These are phyloP conservation scores for Rhorus exstirpatorius DNA, from an alignment of 2,888 invertebrate species.

Conservation along the genomic window DNA sequence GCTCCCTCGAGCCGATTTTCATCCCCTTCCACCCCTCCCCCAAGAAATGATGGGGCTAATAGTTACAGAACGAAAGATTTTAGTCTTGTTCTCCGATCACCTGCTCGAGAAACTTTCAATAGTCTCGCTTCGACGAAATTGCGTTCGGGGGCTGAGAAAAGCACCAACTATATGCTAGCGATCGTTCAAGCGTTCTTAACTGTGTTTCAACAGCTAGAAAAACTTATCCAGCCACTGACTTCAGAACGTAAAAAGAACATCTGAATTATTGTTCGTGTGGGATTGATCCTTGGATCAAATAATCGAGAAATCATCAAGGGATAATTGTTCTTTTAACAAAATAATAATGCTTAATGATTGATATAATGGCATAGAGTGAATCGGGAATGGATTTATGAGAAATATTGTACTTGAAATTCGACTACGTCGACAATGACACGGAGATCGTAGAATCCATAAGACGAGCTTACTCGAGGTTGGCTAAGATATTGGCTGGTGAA, in stretches of 20 bases:
- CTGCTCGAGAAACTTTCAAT: constrained; percentile 64
- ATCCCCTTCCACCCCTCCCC: not conserved
- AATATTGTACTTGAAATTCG: not conserved
- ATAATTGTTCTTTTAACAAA: not conserved
- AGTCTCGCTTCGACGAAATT: constrained; percentile 29
- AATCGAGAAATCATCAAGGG: not conserved
- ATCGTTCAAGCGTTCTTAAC: constrained; percentile 55
- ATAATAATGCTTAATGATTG: not conserved
- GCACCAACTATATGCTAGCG: constrained; percentile 10
- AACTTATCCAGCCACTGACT: constrained; percentile 33
- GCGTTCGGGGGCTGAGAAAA: constrained; percentile 26
- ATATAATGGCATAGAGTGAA: not conserved
- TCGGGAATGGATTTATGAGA: not conserved
- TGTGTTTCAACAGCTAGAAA: constrained; percentile 13
- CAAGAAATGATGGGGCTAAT: constrained; percentile 54
- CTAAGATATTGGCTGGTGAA: too few species aligned
- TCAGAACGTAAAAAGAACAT: not conserved
- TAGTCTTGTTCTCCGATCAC: constrained; percentile 34
- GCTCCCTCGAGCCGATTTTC: constrained; percentile 5
- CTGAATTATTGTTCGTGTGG: constrained; percentile 13
- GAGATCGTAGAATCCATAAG: too few species aligned
- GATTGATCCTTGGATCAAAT: constrained; percentile 4
- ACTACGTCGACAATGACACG: not conserved
- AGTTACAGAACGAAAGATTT: constrained; percentile 59
- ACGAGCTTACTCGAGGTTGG: too few species aligned